Conservation (phyloP, 2,797 vertebrate species). For the Propithecus perrieri region DNA sequence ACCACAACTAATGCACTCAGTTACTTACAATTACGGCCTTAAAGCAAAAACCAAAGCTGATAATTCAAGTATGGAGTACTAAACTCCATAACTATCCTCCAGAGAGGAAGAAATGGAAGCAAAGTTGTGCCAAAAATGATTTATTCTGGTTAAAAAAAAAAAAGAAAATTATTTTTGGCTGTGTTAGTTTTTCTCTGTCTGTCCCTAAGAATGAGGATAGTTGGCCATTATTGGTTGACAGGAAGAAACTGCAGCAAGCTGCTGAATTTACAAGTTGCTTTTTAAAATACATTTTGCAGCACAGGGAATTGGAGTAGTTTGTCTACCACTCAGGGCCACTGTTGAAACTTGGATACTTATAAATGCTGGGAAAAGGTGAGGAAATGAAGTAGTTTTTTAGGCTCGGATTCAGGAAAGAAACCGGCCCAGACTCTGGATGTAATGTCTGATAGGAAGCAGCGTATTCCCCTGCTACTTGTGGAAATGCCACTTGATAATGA, state of each 20-base stretch:
- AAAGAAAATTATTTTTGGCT: conserved; percentile 60
- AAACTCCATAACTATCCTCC: conserved; percentile 24
- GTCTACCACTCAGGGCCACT: neutral
- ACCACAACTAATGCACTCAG: neutral
- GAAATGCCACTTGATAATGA: conserved; percentile 72
- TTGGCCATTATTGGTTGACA: conserved; percentile 55
- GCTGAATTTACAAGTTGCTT: conserved; percentile 68
- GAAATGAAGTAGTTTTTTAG: conserved; percentile 74
- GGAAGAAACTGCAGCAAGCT: conserved; percentile 43
- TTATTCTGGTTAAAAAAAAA: neutral
- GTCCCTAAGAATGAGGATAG: conserved; percentile 46
- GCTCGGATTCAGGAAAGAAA: conserved; percentile 65
- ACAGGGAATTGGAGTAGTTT: conserved; percentile 9
- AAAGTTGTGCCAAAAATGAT: conserved; percentile 52
- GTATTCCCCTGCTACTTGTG: conserved; percentile 50
- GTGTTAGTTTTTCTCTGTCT: conserved; percentile 46
- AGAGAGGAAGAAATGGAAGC: conserved; percentile 56
- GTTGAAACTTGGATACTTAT: conserved; percentile 45
- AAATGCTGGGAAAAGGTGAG: conserved; percentile 54
- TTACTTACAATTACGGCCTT: neutral
- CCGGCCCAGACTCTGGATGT: conserved; percentile 28
- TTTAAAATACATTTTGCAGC: conserved; percentile 69
- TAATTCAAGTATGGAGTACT: conserved; percentile 42
- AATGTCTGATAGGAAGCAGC: conserved; percentile 70
- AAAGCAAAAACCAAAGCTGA: conserved; percentile 56